phyloP scores from a whole-genome alignment of 2,888 invertebrate species.

The Eurytoma adleriae region DNA sequence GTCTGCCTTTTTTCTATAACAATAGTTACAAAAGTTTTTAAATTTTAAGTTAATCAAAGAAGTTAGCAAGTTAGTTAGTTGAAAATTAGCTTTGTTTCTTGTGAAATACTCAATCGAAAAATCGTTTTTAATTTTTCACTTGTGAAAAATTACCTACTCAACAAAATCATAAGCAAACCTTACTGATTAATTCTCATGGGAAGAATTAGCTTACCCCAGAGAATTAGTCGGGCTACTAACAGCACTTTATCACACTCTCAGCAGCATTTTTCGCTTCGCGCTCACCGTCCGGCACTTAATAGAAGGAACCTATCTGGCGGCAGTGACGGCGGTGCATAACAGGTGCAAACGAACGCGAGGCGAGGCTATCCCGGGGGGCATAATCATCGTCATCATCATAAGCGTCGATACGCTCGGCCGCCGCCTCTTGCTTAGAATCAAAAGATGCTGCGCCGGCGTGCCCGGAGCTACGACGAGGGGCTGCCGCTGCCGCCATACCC shows the following conservation, averaged over 20 bases:
- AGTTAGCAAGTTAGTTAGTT: too few relatives aligned
- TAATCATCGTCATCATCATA: constrained; percentile 51
- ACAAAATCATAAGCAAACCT: neutral
- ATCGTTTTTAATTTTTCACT: too few relatives aligned
- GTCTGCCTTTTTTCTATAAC: too few relatives aligned
- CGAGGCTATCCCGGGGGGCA: constrained; percentile 57
- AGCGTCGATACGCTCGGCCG: constrained; percentile 59
- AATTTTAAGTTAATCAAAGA: too few relatives aligned
- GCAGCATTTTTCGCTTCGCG: neutral
- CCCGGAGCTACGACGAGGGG: constrained; percentile 62
- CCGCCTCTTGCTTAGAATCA: constrained; percentile 62
- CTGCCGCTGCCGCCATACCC: constrained; percentile 66
- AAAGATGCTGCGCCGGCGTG: constrained; percentile 63
- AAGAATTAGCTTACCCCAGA: neutral
- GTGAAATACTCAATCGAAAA: too few relatives aligned
- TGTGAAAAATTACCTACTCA: too few relatives aligned
- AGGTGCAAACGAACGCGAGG: constrained; percentile 51
- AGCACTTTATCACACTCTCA: constrained; percentile 51
- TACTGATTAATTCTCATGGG: neutral
- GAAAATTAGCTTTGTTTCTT: too few relatives aligned
- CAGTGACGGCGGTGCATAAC: constrained; percentile 15
- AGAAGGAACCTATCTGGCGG: neutral
- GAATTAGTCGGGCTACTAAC: constrained; percentile 22
- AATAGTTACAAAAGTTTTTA: too few relatives aligned
- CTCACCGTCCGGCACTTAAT: constrained; percentile 1